Percentiles rank a stretch among this genome's conserved stretches.
Conservation (phyloP, 2,888 invertebrate genomes). For the Epinotia ramella region DNA sequence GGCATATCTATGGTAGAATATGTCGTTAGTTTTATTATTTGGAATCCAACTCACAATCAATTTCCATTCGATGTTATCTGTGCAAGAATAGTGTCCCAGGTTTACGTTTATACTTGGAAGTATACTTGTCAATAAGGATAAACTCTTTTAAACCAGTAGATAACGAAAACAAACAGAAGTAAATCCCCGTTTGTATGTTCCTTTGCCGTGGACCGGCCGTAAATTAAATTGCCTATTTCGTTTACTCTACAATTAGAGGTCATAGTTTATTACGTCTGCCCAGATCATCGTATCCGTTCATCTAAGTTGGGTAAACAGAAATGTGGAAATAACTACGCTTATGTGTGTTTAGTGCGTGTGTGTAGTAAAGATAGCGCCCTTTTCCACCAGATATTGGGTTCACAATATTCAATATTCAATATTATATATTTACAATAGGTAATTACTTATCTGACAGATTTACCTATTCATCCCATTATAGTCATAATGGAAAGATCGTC, state of each 20-base stretch:
- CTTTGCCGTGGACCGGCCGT: slow-evolving; percentile 28
- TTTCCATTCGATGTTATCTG: not conserved
- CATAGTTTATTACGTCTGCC: slow-evolving; percentile 16
- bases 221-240: slow-evolving; percentile 32
- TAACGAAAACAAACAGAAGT: slow-evolving; percentile 29
- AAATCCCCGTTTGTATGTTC: slow-evolving; percentile 27
- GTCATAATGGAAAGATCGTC: too few relatives aligned
- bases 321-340: slow-evolving; percentile 1
- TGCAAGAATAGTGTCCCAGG: not conserved
- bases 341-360: not conserved
- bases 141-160: slow-evolving; percentile 24
- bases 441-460: too few relatives aligned
- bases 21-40: not conserved
- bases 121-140: slow-evolving; percentile 18
- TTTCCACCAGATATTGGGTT: not conserved
- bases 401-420: too few relatives aligned
- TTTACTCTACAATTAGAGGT: slow-evolving; percentile 20
- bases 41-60: not conserved
- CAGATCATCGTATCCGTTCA: slow-evolving; percentile 6
- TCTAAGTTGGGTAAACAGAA: slow-evolving; percentile 1
- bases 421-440: too few relatives aligned
- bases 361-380: not conserved
- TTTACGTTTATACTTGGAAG: not conserved
- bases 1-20: too few relatives aligned
- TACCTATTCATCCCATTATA: too few relatives aligned